A percentile compares a stretch with the other conserved stretches of the same genome.
These are phyloP conservation scores for Telmatherina bonti DNA, from an alignment of 2,797 vertebrate species.

Conservation along the genomic window DNA sequence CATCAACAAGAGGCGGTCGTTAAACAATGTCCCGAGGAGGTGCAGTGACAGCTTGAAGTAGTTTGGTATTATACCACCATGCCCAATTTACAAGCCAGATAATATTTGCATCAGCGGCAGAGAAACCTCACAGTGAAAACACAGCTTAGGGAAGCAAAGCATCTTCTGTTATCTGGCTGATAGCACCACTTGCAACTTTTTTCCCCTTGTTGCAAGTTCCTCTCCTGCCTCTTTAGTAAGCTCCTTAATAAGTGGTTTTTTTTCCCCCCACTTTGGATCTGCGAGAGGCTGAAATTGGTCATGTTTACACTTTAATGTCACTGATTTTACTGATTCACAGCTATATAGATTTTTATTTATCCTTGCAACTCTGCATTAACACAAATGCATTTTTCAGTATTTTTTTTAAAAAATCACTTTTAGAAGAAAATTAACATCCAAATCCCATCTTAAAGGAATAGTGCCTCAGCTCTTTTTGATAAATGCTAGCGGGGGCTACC, in stretches of 20 bases:
- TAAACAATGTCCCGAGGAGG: slow-evolving; percentile 75
- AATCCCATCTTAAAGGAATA: slow-evolving; percentile 26
- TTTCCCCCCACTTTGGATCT: slow-evolving; percentile 40
- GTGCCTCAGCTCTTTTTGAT: slow-evolving; percentile 60
- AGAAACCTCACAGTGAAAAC: slow-evolving; percentile 66
- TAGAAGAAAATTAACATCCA: slow-evolving; percentile 33
- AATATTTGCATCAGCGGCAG: slow-evolving; percentile 72
- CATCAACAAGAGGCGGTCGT: slow-evolving; percentile 69
- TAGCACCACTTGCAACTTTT: slow-evolving; percentile 54
- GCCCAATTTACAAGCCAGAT: slow-evolving; percentile 71
- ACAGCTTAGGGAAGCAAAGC: slow-evolving; percentile 66
- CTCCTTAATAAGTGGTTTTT: slow-evolving; percentile 54
- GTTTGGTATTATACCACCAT: slow-evolving; percentile 61
- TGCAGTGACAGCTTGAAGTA: slow-evolving; percentile 67
- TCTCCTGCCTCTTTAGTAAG: slow-evolving; percentile 53
- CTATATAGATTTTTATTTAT: slow-evolving; percentile 41
- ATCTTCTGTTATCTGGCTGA: slow-evolving; percentile 69
- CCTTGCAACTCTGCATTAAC: slow-evolving; percentile 19
- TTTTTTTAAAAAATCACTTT: slow-evolving; percentile 16
- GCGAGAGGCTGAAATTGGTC: slow-evolving; percentile 36
- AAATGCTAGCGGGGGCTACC: slow-evolving; percentile 55
- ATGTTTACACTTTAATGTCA: slow-evolving; percentile 39
- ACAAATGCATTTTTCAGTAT: slow-evolving; percentile 11
- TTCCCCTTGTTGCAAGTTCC: slow-evolving; percentile 34
- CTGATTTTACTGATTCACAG: slow-evolving; percentile 42